These are phyloP conservation scores for Gymnopithys bicolor DNA, from an alignment of 2,797 vertebrate species.

Conservation along the genomic window DNA sequence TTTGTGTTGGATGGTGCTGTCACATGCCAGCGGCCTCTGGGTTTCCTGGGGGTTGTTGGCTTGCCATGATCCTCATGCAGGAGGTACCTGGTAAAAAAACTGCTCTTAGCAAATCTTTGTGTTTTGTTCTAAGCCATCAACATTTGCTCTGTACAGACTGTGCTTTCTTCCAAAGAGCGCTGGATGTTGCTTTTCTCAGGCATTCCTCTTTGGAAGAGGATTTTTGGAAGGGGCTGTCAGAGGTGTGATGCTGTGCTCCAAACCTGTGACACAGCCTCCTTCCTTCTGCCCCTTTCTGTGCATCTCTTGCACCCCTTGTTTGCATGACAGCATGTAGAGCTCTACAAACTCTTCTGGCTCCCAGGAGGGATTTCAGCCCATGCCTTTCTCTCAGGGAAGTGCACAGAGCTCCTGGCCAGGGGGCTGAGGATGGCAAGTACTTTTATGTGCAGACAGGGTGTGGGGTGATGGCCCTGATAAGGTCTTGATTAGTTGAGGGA, in stretches of 20 bases:
- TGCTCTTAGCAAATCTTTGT: fast-evolving
- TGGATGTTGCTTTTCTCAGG: fast-evolving
- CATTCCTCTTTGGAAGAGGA: not conserved
- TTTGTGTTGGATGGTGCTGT: not conserved
- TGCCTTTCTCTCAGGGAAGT: not conserved
- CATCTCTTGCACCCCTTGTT: not conserved
- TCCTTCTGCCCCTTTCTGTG: not conserved
- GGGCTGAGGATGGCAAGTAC: not conserved
- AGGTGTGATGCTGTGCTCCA: not conserved
- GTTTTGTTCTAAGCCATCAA: not conserved
- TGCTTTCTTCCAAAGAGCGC: not conserved
- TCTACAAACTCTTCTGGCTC: not conserved
- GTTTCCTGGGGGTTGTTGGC: not conserved
- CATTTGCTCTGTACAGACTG: not conserved
- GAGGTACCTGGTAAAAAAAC: not conserved
- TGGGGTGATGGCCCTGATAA: no score
- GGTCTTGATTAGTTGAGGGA: no score
- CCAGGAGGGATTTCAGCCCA: not conserved
- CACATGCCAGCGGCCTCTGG: not conserved
- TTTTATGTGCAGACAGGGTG: not conserved
- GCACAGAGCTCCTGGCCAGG: fast-evolving
- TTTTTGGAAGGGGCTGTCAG: not conserved
- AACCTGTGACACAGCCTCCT: fast-evolving
- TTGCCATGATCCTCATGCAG: not conserved
- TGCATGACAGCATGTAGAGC: fast-evolving